Evolutionary conservation across 1,140 invertebrate genomes (phyloP).

Genomic region (Pissodes strobi): DNA sequence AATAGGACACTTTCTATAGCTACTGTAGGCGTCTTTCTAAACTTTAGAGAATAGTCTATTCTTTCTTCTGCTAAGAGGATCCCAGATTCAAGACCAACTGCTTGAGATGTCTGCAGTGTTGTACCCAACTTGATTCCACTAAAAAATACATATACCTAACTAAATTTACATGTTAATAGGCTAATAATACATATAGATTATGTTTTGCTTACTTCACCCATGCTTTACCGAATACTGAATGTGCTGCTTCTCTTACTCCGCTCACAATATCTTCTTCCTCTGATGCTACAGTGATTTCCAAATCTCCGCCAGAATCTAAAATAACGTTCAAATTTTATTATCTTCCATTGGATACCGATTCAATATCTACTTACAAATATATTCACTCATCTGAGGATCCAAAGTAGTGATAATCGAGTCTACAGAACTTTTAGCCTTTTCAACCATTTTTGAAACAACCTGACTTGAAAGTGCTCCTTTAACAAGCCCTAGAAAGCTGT

Average conservation of each 20-base stretch:
- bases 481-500: slow-evolving; percentile 63
- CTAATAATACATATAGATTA: no score
- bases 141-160: slow-evolving; percentile 25
- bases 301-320: slow-evolving; percentile 78
- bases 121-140: slow-evolving; percentile 41
- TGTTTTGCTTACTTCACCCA: slow-evolving; percentile 73
- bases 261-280: slow-evolving; percentile 78
- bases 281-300: slow-evolving; percentile 76
- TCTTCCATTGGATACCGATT: neutral
- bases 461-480: slow-evolving; percentile 63
- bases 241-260: slow-evolving; percentile 81
- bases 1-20: slow-evolving; percentile 79
- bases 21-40: slow-evolving; percentile 63
- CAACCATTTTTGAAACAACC: slow-evolving; percentile 64
- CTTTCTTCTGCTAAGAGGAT: slow-evolving; percentile 71
- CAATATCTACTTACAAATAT: slow-evolving; percentile 68
- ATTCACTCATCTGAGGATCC: slow-evolving; percentile 89
- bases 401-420: slow-evolving; percentile 86
- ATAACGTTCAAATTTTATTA: no score
- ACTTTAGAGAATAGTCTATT: slow-evolving; percentile 57
- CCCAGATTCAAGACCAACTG: slow-evolving; percentile 77
- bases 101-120: slow-evolving; percentile 59
- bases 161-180: neutral
- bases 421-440: slow-evolving; percentile 82
- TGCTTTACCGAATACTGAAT: slow-evolving; percentile 78